These are phyloP conservation scores for Drosophila percnosoma DNA, from an alignment of 2,888 invertebrate species.

Conservation along the genomic window DNA sequence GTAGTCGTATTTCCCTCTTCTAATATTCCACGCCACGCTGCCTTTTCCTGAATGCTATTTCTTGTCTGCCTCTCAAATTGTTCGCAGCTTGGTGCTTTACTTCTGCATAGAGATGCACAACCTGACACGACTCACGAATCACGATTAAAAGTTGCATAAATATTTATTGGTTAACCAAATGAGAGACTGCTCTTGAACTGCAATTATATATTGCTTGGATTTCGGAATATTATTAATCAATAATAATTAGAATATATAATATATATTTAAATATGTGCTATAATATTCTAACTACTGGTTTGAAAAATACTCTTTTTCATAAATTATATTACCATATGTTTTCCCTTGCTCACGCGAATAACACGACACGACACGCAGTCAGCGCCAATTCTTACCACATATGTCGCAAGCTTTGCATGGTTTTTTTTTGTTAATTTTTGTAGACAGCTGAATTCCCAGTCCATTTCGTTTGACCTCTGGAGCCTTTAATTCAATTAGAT, in stretches of 20 bases:
- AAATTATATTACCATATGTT: neutral
- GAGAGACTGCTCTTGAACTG: neutral
- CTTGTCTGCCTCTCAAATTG: slow-evolving; percentile 30
- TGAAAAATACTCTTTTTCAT: neutral
- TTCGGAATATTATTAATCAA: neutral
- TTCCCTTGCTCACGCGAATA: neutral
- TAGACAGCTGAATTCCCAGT: slow-evolving; percentile 47
- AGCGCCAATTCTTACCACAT: neutral
- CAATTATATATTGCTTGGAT: fast-evolving
- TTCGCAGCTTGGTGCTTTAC: slow-evolving; percentile 13
- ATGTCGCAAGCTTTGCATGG: neutral
- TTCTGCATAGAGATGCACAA: slow-evolving; percentile 1
- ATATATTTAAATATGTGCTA: neutral
- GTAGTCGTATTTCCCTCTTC: slow-evolving; percentile 43
- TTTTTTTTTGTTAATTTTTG: neutral
- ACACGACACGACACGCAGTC: neutral
- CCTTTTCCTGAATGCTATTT: slow-evolving; percentile 50
- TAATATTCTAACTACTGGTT: neutral
- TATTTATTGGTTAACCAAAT: neutral
- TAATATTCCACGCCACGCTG: slow-evolving; percentile 49
- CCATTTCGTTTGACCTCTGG: slow-evolving; percentile 64
- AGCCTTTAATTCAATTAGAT: slow-evolving; percentile 67
- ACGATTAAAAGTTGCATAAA: neutral
- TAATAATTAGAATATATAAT: neutral
- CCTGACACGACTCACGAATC: neutral